phyloP scores from a whole-genome alignment of 2,113 vertebrate species.

The Perca fluviatilis region DNA sequence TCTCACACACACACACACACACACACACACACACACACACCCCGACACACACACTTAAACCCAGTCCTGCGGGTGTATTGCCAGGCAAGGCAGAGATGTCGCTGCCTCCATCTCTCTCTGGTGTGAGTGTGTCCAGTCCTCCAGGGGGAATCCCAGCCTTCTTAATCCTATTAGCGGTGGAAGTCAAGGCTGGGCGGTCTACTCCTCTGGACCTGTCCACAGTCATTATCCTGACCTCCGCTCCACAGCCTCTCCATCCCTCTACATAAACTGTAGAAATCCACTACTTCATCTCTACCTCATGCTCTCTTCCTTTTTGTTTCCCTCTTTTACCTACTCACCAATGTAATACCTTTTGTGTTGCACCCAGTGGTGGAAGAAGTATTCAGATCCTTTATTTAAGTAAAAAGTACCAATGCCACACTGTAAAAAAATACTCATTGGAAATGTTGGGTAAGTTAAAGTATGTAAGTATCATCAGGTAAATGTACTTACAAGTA shows the following conservation, averaged over 20 bases:
- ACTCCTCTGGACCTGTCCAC: constrained; percentile 80
- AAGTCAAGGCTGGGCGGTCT: constrained; percentile 60
- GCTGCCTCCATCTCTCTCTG: constrained; percentile 66
- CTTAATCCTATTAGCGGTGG: constrained; percentile 83
- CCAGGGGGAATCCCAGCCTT: constrained; percentile 75
- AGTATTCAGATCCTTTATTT: too few species aligned
- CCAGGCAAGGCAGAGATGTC: constrained; percentile 63
- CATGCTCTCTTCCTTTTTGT: not conserved
- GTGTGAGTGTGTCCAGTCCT: constrained; percentile 75
- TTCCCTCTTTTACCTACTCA: not conserved
- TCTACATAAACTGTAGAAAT: constrained; percentile 24
- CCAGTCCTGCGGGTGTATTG: constrained; percentile 68
- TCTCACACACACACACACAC: constrained; percentile 8
- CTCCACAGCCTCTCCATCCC: constrained; percentile 50
- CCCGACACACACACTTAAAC: constrained; percentile 44
- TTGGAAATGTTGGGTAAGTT: too few species aligned
- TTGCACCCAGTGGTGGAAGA: not conserved
- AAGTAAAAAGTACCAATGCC: too few species aligned
- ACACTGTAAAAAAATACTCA: too few species aligned
- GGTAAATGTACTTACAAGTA: too few species aligned
- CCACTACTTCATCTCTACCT: constrained; percentile 12
- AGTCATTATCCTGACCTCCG: constrained; percentile 78
- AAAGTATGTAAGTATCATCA: too few species aligned
- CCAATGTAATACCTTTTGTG: not conserved
- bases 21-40: constrained; percentile 35